A percentile compares a stretch with the other conserved stretches of the same genome.
Evolutionary conservation across 2,797 vertebrate species (phyloP).

Genomic region (Potorous gilbertii): DNA sequence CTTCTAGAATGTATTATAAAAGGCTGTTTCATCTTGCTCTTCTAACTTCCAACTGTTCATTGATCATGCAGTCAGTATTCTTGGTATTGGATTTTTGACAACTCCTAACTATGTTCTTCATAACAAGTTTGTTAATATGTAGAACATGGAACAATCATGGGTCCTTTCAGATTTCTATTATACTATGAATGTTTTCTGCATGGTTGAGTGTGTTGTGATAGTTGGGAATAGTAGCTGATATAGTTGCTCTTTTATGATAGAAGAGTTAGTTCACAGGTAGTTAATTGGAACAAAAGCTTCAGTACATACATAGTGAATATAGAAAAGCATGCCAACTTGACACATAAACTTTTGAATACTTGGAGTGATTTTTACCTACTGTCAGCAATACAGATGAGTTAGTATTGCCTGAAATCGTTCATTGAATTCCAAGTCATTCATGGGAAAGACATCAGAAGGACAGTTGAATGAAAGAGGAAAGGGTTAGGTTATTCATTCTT

Average conservation of each 20-base stretch:
- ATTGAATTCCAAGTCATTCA: not conserved
- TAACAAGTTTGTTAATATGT: not conserved
- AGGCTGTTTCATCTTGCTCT: not conserved
- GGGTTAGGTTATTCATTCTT: not conserved
- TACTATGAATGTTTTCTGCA: not conserved
- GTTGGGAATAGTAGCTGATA: not conserved
- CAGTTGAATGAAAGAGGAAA: not conserved
- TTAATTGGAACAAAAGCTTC: conserved; percentile 17
- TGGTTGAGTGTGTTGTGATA: conserved; percentile 20
- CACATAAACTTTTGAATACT: not conserved
- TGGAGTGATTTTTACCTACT: not conserved
- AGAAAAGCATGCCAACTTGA: conserved; percentile 8
- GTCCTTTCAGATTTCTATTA: not conserved
- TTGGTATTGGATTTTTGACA: not conserved
- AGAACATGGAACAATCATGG: not conserved
- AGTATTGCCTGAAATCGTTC: not conserved
- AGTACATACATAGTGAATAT: not conserved
- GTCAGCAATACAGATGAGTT: not conserved
- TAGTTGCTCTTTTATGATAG: conserved; percentile 21
- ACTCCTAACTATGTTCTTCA: not conserved
- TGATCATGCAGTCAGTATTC: not conserved
- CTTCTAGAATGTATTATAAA: not conserved
- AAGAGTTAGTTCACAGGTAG: not conserved
- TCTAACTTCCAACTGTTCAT: not conserved
- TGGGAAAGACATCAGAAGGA: not conserved